Percentiles rank a stretch among this genome's conserved stretches.
phyloP scores from a whole-genome alignment of 1,140 invertebrate genomes.

The Drosophila ficusphila region DNA sequence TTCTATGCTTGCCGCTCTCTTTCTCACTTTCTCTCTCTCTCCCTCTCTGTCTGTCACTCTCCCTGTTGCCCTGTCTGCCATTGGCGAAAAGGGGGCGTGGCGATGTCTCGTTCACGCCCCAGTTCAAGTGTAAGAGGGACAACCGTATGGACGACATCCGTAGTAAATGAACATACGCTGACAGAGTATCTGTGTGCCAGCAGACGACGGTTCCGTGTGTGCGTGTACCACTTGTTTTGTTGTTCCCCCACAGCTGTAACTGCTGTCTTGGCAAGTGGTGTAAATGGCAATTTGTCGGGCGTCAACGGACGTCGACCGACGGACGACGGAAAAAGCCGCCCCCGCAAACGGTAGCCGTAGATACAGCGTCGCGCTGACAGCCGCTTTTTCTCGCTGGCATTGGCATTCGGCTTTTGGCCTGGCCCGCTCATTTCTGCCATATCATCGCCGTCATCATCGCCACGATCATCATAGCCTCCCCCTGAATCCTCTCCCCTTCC shows the following conservation, averaged over 20 bases:
- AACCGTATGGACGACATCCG: slow-evolving; percentile 36
- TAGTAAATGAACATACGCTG: slow-evolving; percentile 4
- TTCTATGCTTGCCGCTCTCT: not conserved
- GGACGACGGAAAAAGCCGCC: slow-evolving; percentile 25
- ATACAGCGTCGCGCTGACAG: slow-evolving; percentile 51
- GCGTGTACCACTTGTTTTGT: slow-evolving; percentile 46
- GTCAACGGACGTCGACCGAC: not conserved
- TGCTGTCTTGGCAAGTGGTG: slow-evolving; percentile 71
- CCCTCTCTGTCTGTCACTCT: not conserved
- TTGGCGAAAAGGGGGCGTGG: slow-evolving; percentile 73
- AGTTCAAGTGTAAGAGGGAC: slow-evolving; percentile 47
- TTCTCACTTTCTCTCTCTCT: not conserved
- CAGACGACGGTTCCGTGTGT: not conserved
- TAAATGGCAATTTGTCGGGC: slow-evolving; percentile 74
- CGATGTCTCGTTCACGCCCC: slow-evolving; percentile 48
- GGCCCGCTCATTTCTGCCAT: slow-evolving; percentile 72
- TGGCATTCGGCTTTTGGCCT: slow-evolving; percentile 33
- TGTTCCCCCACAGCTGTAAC: slow-evolving; percentile 23
- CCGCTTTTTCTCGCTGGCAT: slow-evolving; percentile 33
- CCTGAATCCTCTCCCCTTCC: slow-evolving; percentile 3
- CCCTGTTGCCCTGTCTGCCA: slow-evolving; percentile 51
- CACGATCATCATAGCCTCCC: slow-evolving; percentile 41
- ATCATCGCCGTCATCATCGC: slow-evolving; percentile 60
- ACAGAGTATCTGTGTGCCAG: slow-evolving; percentile 37
- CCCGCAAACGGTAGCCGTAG: slow-evolving; percentile 66